Base-by-base conservation (phyloP, 2,888 invertebrate genomes). In the Aphrophora alni region DNA sequence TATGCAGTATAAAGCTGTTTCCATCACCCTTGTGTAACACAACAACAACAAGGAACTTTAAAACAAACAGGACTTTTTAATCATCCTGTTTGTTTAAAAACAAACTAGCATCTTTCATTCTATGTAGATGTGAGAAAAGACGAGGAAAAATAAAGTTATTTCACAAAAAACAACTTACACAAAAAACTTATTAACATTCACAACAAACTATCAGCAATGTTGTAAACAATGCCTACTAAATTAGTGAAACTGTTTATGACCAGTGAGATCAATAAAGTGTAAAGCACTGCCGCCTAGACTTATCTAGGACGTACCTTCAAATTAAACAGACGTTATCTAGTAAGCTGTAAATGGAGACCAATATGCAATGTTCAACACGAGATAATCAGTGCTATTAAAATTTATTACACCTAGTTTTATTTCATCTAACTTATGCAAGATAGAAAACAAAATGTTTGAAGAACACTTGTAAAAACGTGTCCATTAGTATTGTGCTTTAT, bases 221-320 rank as follows among this genome's bases (percentile, higher is more conserved):
- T n/a, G n/a, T n/a, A 59, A 59, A n/a, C n/a, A 59, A 59, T 59
- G 59, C 59, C 21, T n/a, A 59, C 59, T 59, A 59, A 59, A 59
- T 59, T 59, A 59, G 59, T 59, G 21, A 59, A 59, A 59, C 59
- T 2, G 59, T 59, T 59, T 59, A 59, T 59, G 59, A 21, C 21
- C 21, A 44, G 14, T 14, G n/a, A 59, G 59, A 59, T 59, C 59
- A 59, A 59, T 59, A 59, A 59, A 59, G 59, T 21, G 2, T n/a
- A 59, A 59, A 59, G 59, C 59, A 59, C 59, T 59, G 59, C 59
- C 59, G 59, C 59, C 59, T 21, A 21, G 59, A 59, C 44, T 59
- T 59, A 59, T 59, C 59, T 59, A 5, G 59, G 21, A 59, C 59
- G 59, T 59, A 59, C 59, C 59, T 59, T 59, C 59, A 59, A 59